phyloP scores from a whole-genome alignment of 2,113 vertebrate genomes.

The Apeltes quadracus region DNA sequence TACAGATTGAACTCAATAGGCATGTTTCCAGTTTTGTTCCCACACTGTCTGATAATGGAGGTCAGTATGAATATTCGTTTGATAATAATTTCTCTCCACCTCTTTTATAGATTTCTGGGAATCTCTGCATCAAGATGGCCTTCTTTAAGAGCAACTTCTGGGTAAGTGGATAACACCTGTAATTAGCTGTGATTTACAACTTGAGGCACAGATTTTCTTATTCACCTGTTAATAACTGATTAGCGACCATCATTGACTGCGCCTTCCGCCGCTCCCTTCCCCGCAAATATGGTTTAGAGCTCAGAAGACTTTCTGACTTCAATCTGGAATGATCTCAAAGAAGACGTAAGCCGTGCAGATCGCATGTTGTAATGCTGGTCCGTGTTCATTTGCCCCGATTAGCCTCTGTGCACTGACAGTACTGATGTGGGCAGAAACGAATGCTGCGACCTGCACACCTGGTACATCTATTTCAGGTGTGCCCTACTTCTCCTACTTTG shows the following conservation, averaged over 20 bases:
- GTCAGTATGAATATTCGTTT: neutral
- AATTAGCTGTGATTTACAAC: too few species aligned
- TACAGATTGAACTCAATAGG: neutral
- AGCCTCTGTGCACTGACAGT: neutral
- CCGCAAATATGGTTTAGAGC: too few species aligned
- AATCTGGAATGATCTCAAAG: neutral
- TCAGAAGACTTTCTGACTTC: too few species aligned
- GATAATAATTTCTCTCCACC: conserved; percentile 24
- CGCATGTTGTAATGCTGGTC: too few species aligned
- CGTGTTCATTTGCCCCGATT: neutral
- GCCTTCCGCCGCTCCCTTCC: conserved; percentile 6
- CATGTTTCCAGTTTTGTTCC: neutral
- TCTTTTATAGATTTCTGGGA: conserved; percentile 65
- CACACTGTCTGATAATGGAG: neutral
- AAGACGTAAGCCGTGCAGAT: neutral
- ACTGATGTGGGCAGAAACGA: too few species aligned
- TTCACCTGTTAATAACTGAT: conserved; percentile 5
- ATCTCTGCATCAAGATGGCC: conserved; percentile 69
- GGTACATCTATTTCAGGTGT: conserved; percentile 74
- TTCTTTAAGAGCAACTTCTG: conserved; percentile 83
- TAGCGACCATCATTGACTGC: conserved; percentile 11
- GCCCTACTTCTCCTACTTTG: conserved; percentile 60
- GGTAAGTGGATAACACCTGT: conserved; percentile 68
- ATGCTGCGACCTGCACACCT: conserved; percentile 45
- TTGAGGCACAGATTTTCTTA: neutral